Base-by-base conservation (phyloP, 2,113 vertebrate genomes). In the Rhombomys opimus region DNA sequence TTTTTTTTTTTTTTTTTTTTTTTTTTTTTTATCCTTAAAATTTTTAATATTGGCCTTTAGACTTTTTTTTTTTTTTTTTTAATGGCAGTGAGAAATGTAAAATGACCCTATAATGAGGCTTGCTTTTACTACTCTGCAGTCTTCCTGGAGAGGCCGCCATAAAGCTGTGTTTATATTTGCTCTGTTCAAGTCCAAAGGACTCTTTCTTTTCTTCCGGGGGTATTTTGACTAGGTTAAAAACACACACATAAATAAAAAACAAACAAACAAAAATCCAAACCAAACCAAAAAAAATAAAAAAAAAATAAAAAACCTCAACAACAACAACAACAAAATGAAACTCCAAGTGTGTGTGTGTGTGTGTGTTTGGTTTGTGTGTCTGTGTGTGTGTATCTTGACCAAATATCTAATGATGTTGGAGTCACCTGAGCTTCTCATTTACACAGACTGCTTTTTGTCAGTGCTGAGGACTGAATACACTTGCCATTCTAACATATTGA, bases 41-140 rank as follows among this genome's bases (percentile, higher is more conserved):
- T n/a, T n/a, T n/a, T n/a, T n/a, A n/a, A n/a, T n/a, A n/a, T n/a
- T n/a, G n/a, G n/a, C n/a, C n/a, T n/a, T 65, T 91, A n/a, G 87
- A 63, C 59, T 67, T 65, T 6, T 65, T n/a, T 54, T 90, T 68
- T 85, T 84, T 85, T 38, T 46, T 76, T 77, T 77, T 61, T 23
- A 67, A 68, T 27, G 46, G 72, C 52, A 84, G 68, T 54, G 92
- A 82, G 75, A 96, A 93, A 93, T 87, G 72, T 87, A 81, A 89
- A 77, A 41, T 18, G 78, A 50, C 23, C 38, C 50, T 9, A 11
- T 67, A 65, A 87, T 32, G 15, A 84, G 18, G 15, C 27, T 67
- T 35, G 41, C 70, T 38, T 84, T 96, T 84, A 46, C 73, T 13
- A 4, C 57, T 61, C 59, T 7, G 25, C 32, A 12, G n/a, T 75